Evolutionary conservation across 2,888 invertebrate species (phyloP), one percentile per base, ranked within the genome.

Genomic region (Caprella mutica): DNA sequence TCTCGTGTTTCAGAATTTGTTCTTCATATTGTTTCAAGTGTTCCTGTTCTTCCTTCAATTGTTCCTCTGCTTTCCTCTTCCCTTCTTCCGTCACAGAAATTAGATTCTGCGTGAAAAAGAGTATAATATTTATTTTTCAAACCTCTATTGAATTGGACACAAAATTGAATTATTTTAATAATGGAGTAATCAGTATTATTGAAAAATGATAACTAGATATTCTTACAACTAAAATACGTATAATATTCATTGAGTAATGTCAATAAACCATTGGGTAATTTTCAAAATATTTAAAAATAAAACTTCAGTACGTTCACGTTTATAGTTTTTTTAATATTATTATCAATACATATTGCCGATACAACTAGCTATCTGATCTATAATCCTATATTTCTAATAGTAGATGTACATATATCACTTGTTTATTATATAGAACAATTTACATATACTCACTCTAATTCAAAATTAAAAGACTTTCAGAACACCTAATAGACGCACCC

Each of bases 1-100:
- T 21, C 30, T 48, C 48, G 48, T 48, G 48, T 12, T 30, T 27
- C 3, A 12, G 30, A 21, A 48, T 48, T 48, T 48, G 48, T 24
- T 48, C 30, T 14, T 48, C 48, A 24, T n/a, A n/a, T n/a, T 30
- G 48, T n/a, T 48, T 48, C 29, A n/a, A 12, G 12, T 30, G 48
- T 30, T 48, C 48, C 5, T 27, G 3, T 48, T 48, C 48, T 30
- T 48, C 48, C 6, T 48, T 30, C 8, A 48, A 30, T 8, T 27
- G 19, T 4, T 27, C 48, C n/a, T 30, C 30, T 23, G 48, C 29
- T 9, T 6, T n/a, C 19, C 17, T 27, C 19, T 26, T 27, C 23
- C 30, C 21, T 3, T 19, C 48, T n/a, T 48, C 48, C 29, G 30
- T 29, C 8, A 48, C 48, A 14, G 17, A 5, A 21, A 30, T 12